Evolutionary conservation across 2,888 invertebrate genomes (phyloP).

Genomic region (Caenorhabditis sp.): DNA sequence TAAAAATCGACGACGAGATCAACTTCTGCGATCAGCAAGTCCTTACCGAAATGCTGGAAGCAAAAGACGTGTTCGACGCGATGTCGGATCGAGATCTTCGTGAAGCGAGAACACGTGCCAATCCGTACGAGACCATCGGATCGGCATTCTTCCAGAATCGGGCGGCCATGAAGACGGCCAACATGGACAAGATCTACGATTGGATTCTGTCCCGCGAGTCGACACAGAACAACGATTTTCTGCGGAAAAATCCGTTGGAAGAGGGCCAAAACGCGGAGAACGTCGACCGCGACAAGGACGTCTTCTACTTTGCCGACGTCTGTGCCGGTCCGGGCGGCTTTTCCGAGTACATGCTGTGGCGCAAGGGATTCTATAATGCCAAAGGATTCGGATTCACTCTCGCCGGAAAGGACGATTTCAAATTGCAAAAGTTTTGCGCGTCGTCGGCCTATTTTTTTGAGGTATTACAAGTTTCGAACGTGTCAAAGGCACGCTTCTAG

Average conservation of each 20-base stretch:
- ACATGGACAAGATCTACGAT: constrained; percentile 93
- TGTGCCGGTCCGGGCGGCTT: constrained; percentile 98
- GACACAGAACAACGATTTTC: constrained; percentile 84
- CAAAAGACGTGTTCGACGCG: constrained; percentile 89
- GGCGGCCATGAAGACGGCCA: constrained; percentile 96
- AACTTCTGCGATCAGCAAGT: constrained; percentile 89
- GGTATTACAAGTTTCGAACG: too few relatives aligned
- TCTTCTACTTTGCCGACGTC: constrained; percentile 94
- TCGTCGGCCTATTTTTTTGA: too few relatives aligned
- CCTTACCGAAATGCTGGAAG: constrained; percentile 88
- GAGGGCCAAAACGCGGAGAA: constrained; percentile 49
- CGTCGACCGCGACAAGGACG: constrained; percentile 81
- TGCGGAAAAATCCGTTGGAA: constrained; percentile 70
- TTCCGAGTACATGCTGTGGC: constrained; percentile 95
- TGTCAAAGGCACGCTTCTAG: too few relatives aligned
- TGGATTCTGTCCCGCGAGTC: constrained; percentile 92
- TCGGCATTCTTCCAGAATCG: constrained; percentile 92
- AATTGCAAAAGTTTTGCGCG: constrained; percentile 90
- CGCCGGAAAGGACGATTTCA: constrained; percentile 85
- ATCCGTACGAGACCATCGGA: constrained; percentile 95
- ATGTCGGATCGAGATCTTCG: constrained; percentile 89
- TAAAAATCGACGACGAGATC: constrained; percentile 88
- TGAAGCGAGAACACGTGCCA: constrained; percentile 90
- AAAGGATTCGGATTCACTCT: constrained; percentile 98
- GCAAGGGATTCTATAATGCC: constrained; percentile 87